These are phyloP conservation scores for Cotesia congregata DNA, from an alignment of 2,888 invertebrate genomes.

Conservation along the genomic window DNA sequence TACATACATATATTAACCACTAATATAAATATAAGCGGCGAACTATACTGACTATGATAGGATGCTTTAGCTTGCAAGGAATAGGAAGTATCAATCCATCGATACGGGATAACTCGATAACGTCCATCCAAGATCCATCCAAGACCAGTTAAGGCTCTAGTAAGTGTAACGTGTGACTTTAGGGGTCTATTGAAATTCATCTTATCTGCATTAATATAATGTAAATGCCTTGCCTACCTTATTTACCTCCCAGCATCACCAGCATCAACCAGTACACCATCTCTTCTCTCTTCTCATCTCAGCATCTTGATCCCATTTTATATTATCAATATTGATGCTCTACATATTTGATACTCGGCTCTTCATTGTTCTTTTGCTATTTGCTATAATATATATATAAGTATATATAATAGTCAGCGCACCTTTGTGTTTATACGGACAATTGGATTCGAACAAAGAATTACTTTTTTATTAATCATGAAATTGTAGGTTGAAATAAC, in stretches of 20 bases:
- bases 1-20: neutral
- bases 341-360: neutral
- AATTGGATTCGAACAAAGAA: neutral
- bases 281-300: too few species aligned
- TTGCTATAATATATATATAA: too few species aligned
- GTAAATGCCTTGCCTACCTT: slow-evolving; percentile 14
- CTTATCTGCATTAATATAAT: neutral
- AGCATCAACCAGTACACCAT: too few species aligned
- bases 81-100: slow-evolving; percentile 29
- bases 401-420: neutral
- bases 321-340: neutral
- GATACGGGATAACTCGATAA: slow-evolving; percentile 31
- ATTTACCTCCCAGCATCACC: neutral
- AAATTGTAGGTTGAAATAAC: neutral
- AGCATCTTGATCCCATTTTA: neutral
- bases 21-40: neutral
- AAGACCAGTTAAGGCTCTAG: slow-evolving; percentile 34
- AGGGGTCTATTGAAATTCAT: slow-evolving; percentile 37
- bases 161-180: slow-evolving; percentile 57
- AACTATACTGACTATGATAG: slow-evolving; percentile 3
- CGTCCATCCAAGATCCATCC: slow-evolving; percentile 15
- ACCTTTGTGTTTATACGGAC: neutral
- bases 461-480: neutral
- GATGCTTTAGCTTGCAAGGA: slow-evolving; percentile 13
- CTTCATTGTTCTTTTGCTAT: neutral